Percentiles rank a stretch among this genome's conserved stretches.
Conservation (phyloP, 2,888 invertebrate genomes). For the Clivina fossor region DNA sequence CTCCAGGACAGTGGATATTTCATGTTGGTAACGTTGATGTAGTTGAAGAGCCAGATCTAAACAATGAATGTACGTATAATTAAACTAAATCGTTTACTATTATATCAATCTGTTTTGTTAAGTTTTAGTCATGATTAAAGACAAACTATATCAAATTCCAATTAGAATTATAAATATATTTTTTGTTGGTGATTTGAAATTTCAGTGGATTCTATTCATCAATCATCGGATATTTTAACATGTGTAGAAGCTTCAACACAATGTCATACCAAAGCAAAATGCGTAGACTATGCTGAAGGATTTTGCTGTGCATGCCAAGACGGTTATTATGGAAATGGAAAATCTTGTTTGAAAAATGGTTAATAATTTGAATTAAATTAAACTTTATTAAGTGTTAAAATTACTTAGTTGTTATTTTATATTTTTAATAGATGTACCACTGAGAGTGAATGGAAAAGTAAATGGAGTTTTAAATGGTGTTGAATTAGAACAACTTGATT, state of each 20-base stretch:
- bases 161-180: slow-evolving; percentile 19
- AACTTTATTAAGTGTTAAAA: slow-evolving; percentile 37
- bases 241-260: slow-evolving; percentile 65
- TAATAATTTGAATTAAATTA: slow-evolving; percentile 34
- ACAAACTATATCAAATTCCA: slow-evolving; percentile 11
- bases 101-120: too few relatives aligned
- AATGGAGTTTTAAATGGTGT: slow-evolving; percentile 80
- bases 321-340: slow-evolving; percentile 92
- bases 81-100: too few relatives aligned
- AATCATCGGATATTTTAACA: slow-evolving; percentile 37
- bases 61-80: slow-evolving; percentile 50
- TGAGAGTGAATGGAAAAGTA: slow-evolving; percentile 88
- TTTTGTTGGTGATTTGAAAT: slow-evolving; percentile 13
- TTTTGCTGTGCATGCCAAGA: slow-evolving; percentile 86
- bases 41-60: slow-evolving; percentile 68
- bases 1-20: slow-evolving; percentile 85
- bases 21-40: slow-evolving; percentile 74
- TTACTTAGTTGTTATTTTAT: slow-evolving; percentile 7
- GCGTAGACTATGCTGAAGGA: slow-evolving; percentile 79
- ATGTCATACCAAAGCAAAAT: slow-evolving; percentile 81
- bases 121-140: background rate
- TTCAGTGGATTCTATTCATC: slow-evolving; percentile 17
- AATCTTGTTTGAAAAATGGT: slow-evolving; percentile 81
- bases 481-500: slow-evolving; percentile 70
- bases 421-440: slow-evolving; percentile 67